These are phyloP conservation scores for Melanotaenia nigrans DNA, from an alignment of 2,797 vertebrate species.

Conservation along the genomic window DNA sequence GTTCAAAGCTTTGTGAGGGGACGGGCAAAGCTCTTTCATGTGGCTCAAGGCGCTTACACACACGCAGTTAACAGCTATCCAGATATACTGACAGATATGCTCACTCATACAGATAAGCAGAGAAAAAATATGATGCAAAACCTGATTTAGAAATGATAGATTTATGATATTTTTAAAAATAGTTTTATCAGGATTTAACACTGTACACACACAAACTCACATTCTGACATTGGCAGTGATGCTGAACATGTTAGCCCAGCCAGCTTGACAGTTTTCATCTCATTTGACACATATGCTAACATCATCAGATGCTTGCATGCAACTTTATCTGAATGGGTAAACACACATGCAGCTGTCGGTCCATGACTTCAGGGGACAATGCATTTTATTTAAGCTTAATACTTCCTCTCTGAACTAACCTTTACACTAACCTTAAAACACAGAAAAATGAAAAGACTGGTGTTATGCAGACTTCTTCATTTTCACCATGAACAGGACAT, in stretches of 20 bases:
- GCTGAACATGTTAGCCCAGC: slow-evolving; percentile 34
- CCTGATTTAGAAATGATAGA: not conserved
- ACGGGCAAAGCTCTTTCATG: slow-evolving; percentile 38
- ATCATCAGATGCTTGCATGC: slow-evolving; percentile 26
- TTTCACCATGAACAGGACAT: not conserved
- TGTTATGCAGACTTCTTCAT: not conserved
- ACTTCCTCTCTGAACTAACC: not conserved
- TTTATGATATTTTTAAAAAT: not conserved
- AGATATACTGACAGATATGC: slow-evolving; percentile 17
- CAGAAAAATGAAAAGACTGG: not conserved
- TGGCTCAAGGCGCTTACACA: not conserved
- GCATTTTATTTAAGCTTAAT: not conserved
- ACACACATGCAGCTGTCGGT: slow-evolving; percentile 6
- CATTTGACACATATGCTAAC: slow-evolving; percentile 33
- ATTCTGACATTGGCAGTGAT: not conserved
- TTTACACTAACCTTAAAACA: not conserved
- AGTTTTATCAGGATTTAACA: not conserved
- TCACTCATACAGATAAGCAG: slow-evolving; percentile 10
- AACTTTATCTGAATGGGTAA: slow-evolving; percentile 24
- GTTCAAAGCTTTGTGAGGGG: slow-evolving; percentile 56
- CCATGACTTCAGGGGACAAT: slow-evolving; percentile 8
- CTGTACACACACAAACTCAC: not conserved
- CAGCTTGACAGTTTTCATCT: slow-evolving; percentile 37
- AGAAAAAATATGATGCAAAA: not conserved
- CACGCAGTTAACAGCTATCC: not conserved